These are phyloP conservation scores for Stichodactyla mertensii DNA, from an alignment of 64 coral and sea anemone genomes.

Conservation along the genomic window DNA sequence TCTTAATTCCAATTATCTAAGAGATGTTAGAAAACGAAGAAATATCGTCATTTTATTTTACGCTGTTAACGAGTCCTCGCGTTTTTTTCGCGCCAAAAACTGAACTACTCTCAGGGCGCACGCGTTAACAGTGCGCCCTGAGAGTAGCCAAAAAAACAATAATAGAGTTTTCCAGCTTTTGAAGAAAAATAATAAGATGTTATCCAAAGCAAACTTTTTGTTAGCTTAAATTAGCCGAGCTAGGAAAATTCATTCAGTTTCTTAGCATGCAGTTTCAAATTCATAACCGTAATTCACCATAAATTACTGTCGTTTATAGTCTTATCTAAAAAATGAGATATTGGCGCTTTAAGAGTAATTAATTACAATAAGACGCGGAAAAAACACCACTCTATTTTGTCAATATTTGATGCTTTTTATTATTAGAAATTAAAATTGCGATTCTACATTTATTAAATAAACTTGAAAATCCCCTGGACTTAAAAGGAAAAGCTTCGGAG, in stretches of 20 bases:
- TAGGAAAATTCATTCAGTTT: too few relatives aligned
- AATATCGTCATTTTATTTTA: not conserved
- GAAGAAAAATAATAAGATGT: not conserved
- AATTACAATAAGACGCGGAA: not conserved
- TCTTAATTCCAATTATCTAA: not conserved
- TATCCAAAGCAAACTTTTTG: not conserved
- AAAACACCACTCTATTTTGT: not conserved
- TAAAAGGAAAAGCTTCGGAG: not conserved
- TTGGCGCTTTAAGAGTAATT: not conserved
- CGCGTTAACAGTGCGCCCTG: too few relatives aligned
- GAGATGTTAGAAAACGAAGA: not conserved
- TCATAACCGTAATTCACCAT: too few relatives aligned
- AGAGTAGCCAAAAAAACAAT: not conserved
- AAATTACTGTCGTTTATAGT: too few relatives aligned
- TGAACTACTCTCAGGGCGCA: too few relatives aligned
- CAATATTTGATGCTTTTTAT: not conserved
- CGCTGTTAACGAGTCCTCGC: too few relatives aligned
- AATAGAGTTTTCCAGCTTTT: not conserved
- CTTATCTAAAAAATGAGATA: not conserved
- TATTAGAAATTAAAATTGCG: not conserved
- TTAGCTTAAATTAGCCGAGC: not conserved
- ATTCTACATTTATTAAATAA: not conserved
- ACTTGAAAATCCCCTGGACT: not conserved
- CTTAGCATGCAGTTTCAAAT: too few relatives aligned
- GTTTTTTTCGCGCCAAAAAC: too few relatives aligned